Evolutionary conservation across 1,140 invertebrate species (phyloP), one percentile per base, ranked within the genome.

Genomic region (Limonius californicus): DNA sequence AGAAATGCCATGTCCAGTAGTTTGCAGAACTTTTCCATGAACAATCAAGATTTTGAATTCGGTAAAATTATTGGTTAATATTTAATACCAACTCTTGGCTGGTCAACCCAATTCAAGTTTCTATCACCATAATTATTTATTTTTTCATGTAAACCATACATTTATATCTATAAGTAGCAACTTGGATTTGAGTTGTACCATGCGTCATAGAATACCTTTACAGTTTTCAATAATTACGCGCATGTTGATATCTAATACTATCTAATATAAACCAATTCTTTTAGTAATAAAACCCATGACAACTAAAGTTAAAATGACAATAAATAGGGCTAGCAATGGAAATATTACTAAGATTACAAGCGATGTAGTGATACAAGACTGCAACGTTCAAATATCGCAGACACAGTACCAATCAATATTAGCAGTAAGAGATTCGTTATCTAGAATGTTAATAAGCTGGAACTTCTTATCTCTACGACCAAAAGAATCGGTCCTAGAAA

Each of bases 231-330:
- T n/a, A n/a, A n/a, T n/a, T n/a, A n/a, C n/a, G n/a, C n/a, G n/a
- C n/a, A n/a, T n/a, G n/a, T n/a, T n/a, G n/a, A n/a, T n/a, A n/a
- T n/a, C n/a, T n/a, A 32, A 32, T 11, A 32, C 27, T 32, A 6
- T 11, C 11, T 6, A 32, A 6, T 32, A 32, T 32, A 4, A 32
- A 32, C 4, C 27, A 32, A 6, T 32, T 63, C 65, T 69, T 77
- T 68, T 60, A 76, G 74, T 74, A 42, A 42, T 76, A 12, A 74
- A 73, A 59, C 74, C 75, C 6, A 74, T 73, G 32, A 87, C 88
- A 0, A 85, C 87, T 39, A 91, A 92, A 74, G 84, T 90, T n/a
- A 91, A 91, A 78, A 81, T 92, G 21, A 87, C 91, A 18, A 85
- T 92, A 53, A 91, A 87, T 66, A 87, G 88, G 68, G 86, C 86